These are phyloP conservation scores for Cairina moschata DNA, from an alignment of 2,113 vertebrate genomes.

Conservation along the genomic window DNA sequence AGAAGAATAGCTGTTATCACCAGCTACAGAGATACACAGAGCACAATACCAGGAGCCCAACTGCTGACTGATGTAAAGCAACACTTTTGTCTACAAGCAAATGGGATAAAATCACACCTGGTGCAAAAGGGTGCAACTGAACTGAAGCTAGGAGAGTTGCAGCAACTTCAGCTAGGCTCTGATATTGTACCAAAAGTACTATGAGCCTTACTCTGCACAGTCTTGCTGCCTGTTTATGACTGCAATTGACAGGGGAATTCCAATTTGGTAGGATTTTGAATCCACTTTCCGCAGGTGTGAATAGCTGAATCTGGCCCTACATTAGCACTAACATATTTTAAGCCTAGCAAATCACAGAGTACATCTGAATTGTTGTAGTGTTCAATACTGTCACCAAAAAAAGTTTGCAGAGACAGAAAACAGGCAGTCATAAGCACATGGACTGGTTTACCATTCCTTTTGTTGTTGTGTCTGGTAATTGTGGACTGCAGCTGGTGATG, in stretches of 20 bases:
- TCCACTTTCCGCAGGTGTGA: neutral
- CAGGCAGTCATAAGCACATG: neutral
- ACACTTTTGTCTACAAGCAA: neutral
- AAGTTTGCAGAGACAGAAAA: neutral
- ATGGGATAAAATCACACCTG: conserved; percentile 2
- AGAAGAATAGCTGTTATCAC: conserved; percentile 49
- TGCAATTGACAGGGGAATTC: neutral
- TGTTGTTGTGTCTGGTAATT: neutral
- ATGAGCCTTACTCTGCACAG: neutral
- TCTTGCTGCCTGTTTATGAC: neutral
- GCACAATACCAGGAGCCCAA: neutral
- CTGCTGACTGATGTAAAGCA: conserved; percentile 5
- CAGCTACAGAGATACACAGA: neutral
- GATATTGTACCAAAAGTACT: neutral
- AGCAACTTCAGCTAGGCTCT: neutral
- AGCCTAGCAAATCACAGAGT: neutral
- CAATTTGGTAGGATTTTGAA: neutral
- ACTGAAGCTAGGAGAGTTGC: neutral
- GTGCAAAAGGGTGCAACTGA: neutral
- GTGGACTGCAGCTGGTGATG: neutral
- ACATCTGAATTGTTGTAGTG: neutral
- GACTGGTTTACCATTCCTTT: neutral
- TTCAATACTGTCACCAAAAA: neutral
- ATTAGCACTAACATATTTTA: neutral
- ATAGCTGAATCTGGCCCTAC: neutral